Evolutionary conservation across 2,113 vertebrate species (phyloP).

Genomic region (Colinus virginianus): DNA sequence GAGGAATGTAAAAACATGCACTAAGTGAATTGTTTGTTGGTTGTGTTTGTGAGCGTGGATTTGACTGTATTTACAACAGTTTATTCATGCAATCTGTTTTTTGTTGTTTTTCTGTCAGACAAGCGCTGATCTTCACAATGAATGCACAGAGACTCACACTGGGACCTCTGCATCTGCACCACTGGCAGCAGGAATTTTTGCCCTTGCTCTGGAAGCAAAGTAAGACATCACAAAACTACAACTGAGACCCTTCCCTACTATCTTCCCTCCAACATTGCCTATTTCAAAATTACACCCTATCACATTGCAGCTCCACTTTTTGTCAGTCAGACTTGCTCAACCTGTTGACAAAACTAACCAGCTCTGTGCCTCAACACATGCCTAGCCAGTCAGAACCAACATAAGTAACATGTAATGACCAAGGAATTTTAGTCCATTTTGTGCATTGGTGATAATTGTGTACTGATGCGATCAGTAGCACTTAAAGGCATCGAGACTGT

Average conservation of each 20-base stretch:
- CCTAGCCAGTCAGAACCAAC: background rate
- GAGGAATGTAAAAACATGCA: rapidly evolving
- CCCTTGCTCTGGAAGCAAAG: constrained; percentile 95
- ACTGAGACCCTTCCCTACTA: background rate
- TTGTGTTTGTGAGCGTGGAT: background rate
- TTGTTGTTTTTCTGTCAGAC: constrained; percentile 78
- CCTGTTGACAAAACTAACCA: background rate
- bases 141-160: constrained; percentile 96
- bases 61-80: background rate
- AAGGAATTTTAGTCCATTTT: background rate
- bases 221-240: constrained; percentile 72
- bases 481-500: background rate
- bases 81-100: background rate
- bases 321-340: background rate
- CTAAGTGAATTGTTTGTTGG: background rate
- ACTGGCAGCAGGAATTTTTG: constrained; percentile 96
- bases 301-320: background rate
- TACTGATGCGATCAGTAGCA: background rate
- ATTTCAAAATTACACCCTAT: background rate
- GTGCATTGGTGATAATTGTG: background rate
- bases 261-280: background rate
- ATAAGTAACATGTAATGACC: rapidly evolving
- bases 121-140: constrained; percentile 93
- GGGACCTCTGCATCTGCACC: constrained; percentile 96
- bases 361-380: background rate